phyloP scores from a whole-genome alignment of 23 tunicate genomes.

The Halocynthia aurantium region DNA sequence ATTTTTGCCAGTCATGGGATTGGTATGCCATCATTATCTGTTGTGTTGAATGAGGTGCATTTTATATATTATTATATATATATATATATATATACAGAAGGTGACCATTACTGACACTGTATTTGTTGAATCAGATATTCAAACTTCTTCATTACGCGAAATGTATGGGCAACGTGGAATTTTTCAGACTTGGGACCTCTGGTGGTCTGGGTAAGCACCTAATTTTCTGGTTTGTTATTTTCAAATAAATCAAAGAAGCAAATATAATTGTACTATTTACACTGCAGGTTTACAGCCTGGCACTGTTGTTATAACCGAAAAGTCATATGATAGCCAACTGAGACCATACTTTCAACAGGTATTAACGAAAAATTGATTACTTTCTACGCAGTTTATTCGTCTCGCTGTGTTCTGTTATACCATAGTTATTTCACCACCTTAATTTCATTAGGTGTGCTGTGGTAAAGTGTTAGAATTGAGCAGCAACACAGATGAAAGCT shows the following conservation, averaged over 20 bases:
- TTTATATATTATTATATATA: too few relatives aligned
- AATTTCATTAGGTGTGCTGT: slow-evolving; percentile 43
- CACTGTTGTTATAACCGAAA: slow-evolving; percentile 63
- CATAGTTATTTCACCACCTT: neutral
- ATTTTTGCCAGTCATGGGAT: slow-evolving; percentile 84
- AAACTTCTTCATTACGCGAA: slow-evolving; percentile 58
- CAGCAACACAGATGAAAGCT: slow-evolving; percentile 24
- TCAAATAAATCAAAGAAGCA: neutral
- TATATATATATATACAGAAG: too few relatives aligned
- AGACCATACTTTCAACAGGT: slow-evolving; percentile 52
- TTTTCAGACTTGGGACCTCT: slow-evolving; percentile 81
- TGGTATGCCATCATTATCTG: slow-evolving; percentile 64
- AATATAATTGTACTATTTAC: neutral
- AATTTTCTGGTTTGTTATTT: neutral
- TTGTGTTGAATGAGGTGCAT: slow-evolving; percentile 65
- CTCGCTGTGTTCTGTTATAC: too few relatives aligned
- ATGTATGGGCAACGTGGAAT: slow-evolving; percentile 51
- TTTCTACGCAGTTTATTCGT: too few relatives aligned
- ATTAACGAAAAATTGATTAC: too few relatives aligned
- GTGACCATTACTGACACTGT: neutral
- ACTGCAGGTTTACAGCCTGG: slow-evolving; percentile 67
- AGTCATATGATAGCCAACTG: slow-evolving; percentile 51
- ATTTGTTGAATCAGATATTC: slow-evolving; percentile 30
- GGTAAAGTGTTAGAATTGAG: slow-evolving; percentile 43
- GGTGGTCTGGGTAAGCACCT: slow-evolving; percentile 71